phyloP scores from a whole-genome alignment of 2,113 vertebrate species.

The Odontophorus gujanensis region DNA sequence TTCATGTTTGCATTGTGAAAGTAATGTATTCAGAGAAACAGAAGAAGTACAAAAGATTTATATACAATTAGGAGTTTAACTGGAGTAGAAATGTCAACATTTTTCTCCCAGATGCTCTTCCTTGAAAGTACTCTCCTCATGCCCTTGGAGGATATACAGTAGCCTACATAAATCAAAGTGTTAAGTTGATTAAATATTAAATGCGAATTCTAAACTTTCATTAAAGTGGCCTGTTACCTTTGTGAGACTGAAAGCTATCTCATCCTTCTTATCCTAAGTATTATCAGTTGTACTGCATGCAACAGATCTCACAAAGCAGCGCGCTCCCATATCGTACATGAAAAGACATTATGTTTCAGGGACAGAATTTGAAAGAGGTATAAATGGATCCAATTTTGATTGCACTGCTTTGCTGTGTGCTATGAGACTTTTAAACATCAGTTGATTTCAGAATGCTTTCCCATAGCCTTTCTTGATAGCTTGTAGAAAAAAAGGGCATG shows the following conservation, averaged over 20 bases:
- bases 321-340: neutral
- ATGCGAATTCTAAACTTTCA: constrained; percentile 30
- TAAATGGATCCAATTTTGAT: constrained; percentile 29
- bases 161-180: constrained; percentile 56
- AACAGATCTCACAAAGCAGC: neutral
- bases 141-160: constrained; percentile 8
- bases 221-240: constrained; percentile 35
- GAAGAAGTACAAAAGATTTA: constrained; percentile 36
- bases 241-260: constrained; percentile 42
- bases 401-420: neutral
- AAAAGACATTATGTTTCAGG: neutral
- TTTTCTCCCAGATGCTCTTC: constrained; percentile 46
- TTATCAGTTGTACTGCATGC: constrained; percentile 18
- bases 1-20: constrained; percentile 14
- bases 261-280: constrained; percentile 25
- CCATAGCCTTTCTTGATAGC: neutral
- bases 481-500: neutral
- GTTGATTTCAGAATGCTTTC: constrained; percentile 14
- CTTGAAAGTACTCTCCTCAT: neutral
- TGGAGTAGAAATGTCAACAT: constrained; percentile 46
- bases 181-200: constrained; percentile 65
- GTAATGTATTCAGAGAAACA: constrained; percentile 37
- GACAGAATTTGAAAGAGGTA: neutral
- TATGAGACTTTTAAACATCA: constrained; percentile 19
- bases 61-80: constrained; percentile 43